phyloP scores from a whole-genome alignment of 2,797 vertebrate species.

The Sebastes umbrosus region DNA sequence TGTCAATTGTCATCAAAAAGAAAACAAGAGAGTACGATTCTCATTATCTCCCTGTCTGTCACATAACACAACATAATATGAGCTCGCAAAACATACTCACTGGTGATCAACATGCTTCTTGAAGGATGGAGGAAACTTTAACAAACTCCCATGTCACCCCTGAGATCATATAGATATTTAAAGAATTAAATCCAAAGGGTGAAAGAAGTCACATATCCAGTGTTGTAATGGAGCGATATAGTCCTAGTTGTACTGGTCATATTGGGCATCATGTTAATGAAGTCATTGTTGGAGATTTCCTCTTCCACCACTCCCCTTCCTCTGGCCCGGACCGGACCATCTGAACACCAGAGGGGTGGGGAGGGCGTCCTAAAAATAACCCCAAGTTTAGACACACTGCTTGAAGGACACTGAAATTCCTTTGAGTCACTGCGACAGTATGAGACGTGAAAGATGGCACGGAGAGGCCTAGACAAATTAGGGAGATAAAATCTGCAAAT shows the following conservation, averaged over 20 bases:
- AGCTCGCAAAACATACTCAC: conserved; percentile 69
- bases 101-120: conserved; percentile 80
- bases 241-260: conserved; percentile 34
- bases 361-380: conserved; percentile 58
- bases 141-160: conserved; percentile 42
- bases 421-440: not conserved
- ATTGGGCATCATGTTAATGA: conserved; percentile 63
- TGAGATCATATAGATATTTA: not conserved
- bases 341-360: conserved; percentile 2
- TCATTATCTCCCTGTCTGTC: not conserved
- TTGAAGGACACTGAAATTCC: not conserved
- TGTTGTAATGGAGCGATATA: not conserved
- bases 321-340: conserved; percentile 65
- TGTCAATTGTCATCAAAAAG: conserved; percentile 21
- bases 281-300: conserved; percentile 70
- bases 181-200: conserved; percentile 7
- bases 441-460: not conserved
- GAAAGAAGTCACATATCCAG: conserved; percentile 7
- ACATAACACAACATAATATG: not conserved
- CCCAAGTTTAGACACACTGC: conserved; percentile 3
- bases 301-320: conserved; percentile 65
- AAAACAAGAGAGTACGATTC: not conserved
- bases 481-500: conserved; percentile 16
- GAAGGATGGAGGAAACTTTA: conserved; percentile 13
- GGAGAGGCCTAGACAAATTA: not conserved